Evolutionary conservation across 2,113 vertebrate species (phyloP).

Genomic region (Dipodomys ordii): DNA sequence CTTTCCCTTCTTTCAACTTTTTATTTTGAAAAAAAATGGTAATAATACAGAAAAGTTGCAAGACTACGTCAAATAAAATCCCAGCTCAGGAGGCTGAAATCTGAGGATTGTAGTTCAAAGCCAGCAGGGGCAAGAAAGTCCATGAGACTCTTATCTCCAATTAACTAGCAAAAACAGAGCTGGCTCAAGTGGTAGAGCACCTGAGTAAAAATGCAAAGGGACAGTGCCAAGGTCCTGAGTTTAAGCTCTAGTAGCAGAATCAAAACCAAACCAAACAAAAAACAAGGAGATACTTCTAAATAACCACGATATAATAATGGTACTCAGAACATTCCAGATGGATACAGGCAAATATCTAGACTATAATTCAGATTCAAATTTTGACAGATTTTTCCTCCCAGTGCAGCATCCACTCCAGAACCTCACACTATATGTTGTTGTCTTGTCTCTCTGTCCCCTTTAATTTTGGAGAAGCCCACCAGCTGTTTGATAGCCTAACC

Average conservation of each 20-base stretch:
- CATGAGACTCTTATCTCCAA: too few species aligned
- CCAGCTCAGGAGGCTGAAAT: too few species aligned
- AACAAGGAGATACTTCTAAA: background rate
- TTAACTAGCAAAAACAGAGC: too few species aligned
- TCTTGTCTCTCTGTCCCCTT: background rate
- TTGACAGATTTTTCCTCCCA: slow-evolving; percentile 11
- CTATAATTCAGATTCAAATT: background rate
- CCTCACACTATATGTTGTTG: background rate
- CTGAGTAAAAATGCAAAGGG: too few species aligned
- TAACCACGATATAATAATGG: background rate
- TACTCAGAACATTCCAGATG: slow-evolving; percentile 18
- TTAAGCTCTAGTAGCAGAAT: too few species aligned
- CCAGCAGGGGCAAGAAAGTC: too few species aligned
- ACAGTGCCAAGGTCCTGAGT: too few species aligned
- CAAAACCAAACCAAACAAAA: too few species aligned
- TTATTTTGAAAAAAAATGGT: slow-evolving; percentile 24
- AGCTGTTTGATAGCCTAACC: background rate
- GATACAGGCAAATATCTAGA: background rate
- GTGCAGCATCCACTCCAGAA: background rate
- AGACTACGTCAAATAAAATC: background rate
- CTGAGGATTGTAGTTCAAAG: too few species aligned
- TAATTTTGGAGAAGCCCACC: background rate
- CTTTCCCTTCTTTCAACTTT: background rate
- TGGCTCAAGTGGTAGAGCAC: too few species aligned
- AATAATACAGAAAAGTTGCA: background rate